phyloP scores from a whole-genome alignment of 2,797 vertebrate species.

The Clangula hyemalis region DNA sequence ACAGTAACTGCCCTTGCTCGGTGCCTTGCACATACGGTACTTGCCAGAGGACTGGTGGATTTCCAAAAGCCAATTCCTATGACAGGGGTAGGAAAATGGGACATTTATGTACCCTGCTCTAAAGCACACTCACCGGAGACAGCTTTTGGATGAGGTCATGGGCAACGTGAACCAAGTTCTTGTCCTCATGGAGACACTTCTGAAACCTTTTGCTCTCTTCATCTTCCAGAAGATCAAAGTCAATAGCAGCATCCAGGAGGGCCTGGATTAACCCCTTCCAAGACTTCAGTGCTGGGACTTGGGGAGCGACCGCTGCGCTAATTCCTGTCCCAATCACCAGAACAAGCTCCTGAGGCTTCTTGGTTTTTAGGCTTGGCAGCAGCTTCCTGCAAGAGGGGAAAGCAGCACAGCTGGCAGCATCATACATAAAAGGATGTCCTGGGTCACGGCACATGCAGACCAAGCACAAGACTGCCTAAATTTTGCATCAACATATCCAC shows the following conservation, averaged over 20 bases:
- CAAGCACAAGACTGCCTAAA: not conserved
- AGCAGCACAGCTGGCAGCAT: not conserved
- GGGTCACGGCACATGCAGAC: not conserved
- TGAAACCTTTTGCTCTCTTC: constrained; percentile 94
- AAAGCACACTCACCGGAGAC: constrained; percentile 87
- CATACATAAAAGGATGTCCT: accelerated
- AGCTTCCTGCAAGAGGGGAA: constrained; percentile 84
- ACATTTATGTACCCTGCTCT: accelerated
- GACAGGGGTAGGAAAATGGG: accelerated
- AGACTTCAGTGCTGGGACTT: constrained; percentile 93
- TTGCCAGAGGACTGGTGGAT: not conserved
- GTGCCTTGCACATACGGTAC: not conserved
- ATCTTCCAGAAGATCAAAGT: constrained; percentile 95
- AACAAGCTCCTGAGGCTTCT: constrained; percentile 92
- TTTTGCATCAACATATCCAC: accelerated
- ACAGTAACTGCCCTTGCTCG: not conserved
- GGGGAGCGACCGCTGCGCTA: constrained; percentile 93
- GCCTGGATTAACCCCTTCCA: constrained; percentile 98
- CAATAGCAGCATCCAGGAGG: constrained; percentile 92
- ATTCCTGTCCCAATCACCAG: constrained; percentile 96
- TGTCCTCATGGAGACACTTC: constrained; percentile 93
- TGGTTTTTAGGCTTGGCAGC: constrained; percentile 94
- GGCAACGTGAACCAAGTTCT: constrained; percentile 94
- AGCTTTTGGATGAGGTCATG: constrained; percentile 98
- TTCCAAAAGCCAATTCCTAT: not conserved